These are phyloP conservation scores for Spisula subtruncata DNA, from an alignment of 2,888 invertebrate species.

Conservation along the genomic window DNA sequence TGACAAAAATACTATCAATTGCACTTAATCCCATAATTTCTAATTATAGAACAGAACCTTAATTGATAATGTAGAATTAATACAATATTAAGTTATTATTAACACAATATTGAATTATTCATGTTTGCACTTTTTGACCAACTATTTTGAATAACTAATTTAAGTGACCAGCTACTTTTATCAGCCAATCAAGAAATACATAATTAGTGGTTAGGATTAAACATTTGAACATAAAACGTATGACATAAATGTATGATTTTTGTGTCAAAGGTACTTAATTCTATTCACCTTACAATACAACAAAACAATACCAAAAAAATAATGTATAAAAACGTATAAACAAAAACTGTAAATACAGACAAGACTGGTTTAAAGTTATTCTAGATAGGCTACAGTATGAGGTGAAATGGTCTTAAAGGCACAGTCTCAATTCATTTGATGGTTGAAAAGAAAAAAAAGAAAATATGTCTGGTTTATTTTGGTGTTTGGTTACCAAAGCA, in stretches of 20 bases:
- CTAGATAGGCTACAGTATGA: not conserved
- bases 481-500: not conserved
- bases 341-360: not conserved
- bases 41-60: too few species aligned
- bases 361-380: not conserved
- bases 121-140: too few species aligned
- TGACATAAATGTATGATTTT: not conserved
- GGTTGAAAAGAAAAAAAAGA: not conserved
- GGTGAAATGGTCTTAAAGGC: constrained; percentile 4
- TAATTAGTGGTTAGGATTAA: too few species aligned
- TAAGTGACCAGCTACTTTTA: too few species aligned
- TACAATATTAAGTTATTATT: too few species aligned
- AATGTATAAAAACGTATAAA: constrained; percentile 10
- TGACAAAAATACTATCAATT: constrained; percentile 10
- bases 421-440: constrained; percentile 3
- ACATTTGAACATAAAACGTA: too few species aligned
- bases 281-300: constrained; percentile 8
- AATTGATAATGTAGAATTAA: too few species aligned
- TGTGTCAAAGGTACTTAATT: constrained; percentile 6
- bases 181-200: too few species aligned
- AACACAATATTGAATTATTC: too few species aligned
- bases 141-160: too few species aligned
- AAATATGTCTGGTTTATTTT: not conserved
- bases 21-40: not conserved
- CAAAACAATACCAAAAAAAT: not conserved